Percentiles rank a stretch among this genome's conserved stretches.
These are phyloP conservation scores for Lophius americanus DNA, from an alignment of 2,797 vertebrate genomes.

Conservation along the genomic window DNA sequence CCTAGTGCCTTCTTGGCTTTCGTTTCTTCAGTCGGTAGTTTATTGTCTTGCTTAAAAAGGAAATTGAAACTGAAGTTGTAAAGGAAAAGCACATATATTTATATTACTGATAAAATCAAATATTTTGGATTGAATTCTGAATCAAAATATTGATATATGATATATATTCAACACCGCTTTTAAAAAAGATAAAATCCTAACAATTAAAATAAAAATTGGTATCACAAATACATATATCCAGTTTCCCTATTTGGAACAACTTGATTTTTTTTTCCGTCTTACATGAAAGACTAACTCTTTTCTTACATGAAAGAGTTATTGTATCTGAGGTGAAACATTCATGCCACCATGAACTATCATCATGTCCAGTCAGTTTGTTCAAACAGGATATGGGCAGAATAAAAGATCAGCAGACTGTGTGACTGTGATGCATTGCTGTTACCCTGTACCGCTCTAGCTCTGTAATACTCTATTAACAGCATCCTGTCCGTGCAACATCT, in stretches of 20 bases:
- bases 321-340: slow-evolving; percentile 11
- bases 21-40: slow-evolving; percentile 1
- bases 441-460: slow-evolving; percentile 21
- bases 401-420: slow-evolving; percentile 28
- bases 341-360: not conserved
- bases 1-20: not conserved
- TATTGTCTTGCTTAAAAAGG: slow-evolving; percentile 16
- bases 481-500: slow-evolving; percentile 59
- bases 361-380: slow-evolving; percentile 23
- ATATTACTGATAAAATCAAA: no score
- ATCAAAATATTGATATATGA: no score
- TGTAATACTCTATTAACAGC: slow-evolving; percentile 59
- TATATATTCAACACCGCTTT: not conserved
- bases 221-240: not conserved
- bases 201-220: not conserved
- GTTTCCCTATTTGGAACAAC: not conserved
- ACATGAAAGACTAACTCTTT: no score
- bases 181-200: not conserved
- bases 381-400: slow-evolving; percentile 29
- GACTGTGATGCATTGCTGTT: slow-evolving; percentile 30
- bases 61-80: slow-evolving; percentile 28
- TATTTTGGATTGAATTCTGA: no score
- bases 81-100: not conserved
- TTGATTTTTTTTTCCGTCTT: not conserved
- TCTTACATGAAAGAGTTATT: not conserved